Percentiles rank a stretch among this genome's conserved stretches.
phyloP scores from a whole-genome alignment of 2,797 vertebrate genomes.

The Cyprinella venusta region DNA sequence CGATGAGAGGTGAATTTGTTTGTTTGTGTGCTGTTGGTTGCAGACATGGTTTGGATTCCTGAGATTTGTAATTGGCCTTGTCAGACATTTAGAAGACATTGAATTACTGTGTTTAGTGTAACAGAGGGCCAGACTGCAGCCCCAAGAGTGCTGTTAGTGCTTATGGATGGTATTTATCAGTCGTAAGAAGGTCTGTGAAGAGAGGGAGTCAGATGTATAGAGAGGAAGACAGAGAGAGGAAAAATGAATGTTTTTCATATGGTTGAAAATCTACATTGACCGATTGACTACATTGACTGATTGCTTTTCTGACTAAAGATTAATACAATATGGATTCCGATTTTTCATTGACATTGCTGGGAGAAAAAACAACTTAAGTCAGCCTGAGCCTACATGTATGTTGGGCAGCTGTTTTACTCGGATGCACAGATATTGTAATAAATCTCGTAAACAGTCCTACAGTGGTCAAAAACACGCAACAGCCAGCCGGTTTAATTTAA shows the following conservation, averaged over 20 bases:
- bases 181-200: conserved; percentile 44
- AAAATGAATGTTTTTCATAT: background rate
- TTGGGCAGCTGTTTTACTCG: no score
- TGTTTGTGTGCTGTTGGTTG: conserved; percentile 16
- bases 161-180: conserved; percentile 56
- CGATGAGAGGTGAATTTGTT: background rate
- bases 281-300: no score
- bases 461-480: no score
- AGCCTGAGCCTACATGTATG: background rate
- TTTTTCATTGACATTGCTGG: background rate
- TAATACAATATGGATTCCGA: background rate
- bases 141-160: conserved; percentile 56
- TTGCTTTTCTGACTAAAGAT: background rate
- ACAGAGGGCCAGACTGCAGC: conserved; percentile 40
- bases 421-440: no score
- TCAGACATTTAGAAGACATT: conserved; percentile 53
- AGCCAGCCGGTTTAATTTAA: no score
- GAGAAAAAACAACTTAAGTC: background rate
- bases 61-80: conserved; percentile 56
- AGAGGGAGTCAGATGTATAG: background rate
- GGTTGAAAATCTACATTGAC: conserved; percentile 18
- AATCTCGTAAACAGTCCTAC: no score
- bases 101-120: conserved; percentile 53
- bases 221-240: background rate
- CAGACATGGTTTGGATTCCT: conserved; percentile 41